Base-by-base conservation (phyloP, 2,888 invertebrate species). In the Leptinotarsa haldemani region DNA sequence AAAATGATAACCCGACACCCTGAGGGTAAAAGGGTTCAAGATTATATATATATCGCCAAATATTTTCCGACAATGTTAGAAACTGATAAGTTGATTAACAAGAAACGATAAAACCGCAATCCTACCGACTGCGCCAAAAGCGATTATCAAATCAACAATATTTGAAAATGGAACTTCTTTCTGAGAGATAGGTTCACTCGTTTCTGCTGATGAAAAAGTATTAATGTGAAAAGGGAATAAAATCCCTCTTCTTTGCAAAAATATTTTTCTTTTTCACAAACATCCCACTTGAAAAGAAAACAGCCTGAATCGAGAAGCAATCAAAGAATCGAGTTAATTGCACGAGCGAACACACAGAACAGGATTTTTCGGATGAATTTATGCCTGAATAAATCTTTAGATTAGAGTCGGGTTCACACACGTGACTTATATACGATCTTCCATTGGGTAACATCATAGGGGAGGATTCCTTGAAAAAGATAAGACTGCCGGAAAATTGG, bases 401-500 rank as follows among this genome's bases (percentile, higher is more conserved):
- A 78, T 77, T 76, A 78, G 76, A 78, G 71, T 71, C 78, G 76
- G 82, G 81, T 81, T 81, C 78, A 78, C 82, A 81, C 84, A 84
- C 83, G 84, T 83, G 84, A 84, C 83, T 83, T 84, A 83, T 82
- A 79, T 81, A 80, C 80, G 80, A 78, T 77, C 76, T 80, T 79
- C 83, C 85, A 85, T 86, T 85, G 85, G 85, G 82, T 82, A 82
- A 85, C 85, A 85, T 84, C 82, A 81, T 82, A 83, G 83, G 84
- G 85, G 85, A 83, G 85, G 85, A 83, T 82, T 81, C 80, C 81
- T 80, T 79, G 82, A 80, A 85, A 83, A 84, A 86, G 87, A 87
- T 86, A 87, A 87, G 86, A 84, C 84, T 83, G 82, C 81, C 83
- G 83, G 86, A 86, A 87, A 87, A 87, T 87, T 87, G 87, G 86